Evolutionary conservation across 2,888 invertebrate species (phyloP), one percentile per base, ranked within the genome.

Genomic region (Lucinisca nassula): DNA sequence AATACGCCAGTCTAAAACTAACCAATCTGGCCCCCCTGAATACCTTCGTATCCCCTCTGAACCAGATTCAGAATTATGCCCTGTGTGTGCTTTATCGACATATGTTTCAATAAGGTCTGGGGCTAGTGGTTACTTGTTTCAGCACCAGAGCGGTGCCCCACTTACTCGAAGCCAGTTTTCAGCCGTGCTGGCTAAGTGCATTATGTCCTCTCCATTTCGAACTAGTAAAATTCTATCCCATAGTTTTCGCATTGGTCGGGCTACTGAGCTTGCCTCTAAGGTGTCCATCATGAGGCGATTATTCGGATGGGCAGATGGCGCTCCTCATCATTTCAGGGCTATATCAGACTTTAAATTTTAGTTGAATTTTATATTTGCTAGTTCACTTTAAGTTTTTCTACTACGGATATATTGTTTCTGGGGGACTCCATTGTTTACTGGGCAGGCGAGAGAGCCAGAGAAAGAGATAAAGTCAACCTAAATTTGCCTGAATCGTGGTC

Each of bases 391-490:
- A 51, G 10, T 30, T 75, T 21, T 75, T 24, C 38, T 75, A 6
- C 32, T 49, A 32, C 75, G 49, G 75, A 75, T 75, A 38, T 75
- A 32, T 75, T 45, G 75, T 30, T 75, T 17, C 27, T 75, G 32
- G 75, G 75, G 6, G 75, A 75, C 24, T 75, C 75, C 27, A 75
- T 75, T 49, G 32, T 35, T 6, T 51, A 75, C 27, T 75, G 75
- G 75, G 75, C 75, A 21, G 75, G 75, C 8, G 49, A n/a, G 12
- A 21, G 32, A n/a, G 75, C 78, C 6, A 35, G 35, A 40, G 58
- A 61, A 10, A 61, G 61, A 61, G 21, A 30, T 30, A 61, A 8
- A 24, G 30, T 30, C 27, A 61, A 61, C 21, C 30, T 61, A 17
- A 61, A 30, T 27, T 30, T 61, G 30, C 61, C 61, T 27, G 30